Evolutionary conservation across 2,888 invertebrate genomes (phyloP), one percentile per base, ranked within the genome.

Genomic region (Pheosia tremula): DNA sequence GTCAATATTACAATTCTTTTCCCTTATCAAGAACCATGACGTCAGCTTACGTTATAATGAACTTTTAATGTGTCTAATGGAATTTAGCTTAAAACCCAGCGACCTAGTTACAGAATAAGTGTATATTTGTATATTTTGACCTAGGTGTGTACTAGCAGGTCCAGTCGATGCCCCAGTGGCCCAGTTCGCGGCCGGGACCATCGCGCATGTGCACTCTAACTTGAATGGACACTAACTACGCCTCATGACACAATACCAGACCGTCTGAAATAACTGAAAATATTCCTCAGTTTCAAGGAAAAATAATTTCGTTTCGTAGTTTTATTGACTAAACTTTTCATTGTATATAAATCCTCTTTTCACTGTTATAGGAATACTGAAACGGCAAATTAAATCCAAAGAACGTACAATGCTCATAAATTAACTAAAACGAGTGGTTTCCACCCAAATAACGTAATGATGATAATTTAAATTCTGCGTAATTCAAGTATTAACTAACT

Each of bases 111-210:
- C 77, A 77, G 80, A 79, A 59, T 72, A 71, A 64, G 64, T 71
- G 68, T 78, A 75, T 78, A 80, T 75, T 58, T 64, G 62, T 79
- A 76, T 76, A 75, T 67, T 78, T 74, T 84, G 87, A 87, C 88
- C 88, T 82, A 81, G 78, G 80, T 72, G 77, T 72, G 72, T 71
- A 64, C 61, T 71, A 57, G 68, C 69, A 70, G 80, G 85, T 80
- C 80, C 85, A 85, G 90, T 87, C 88, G 91, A 87, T 91, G 91
- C 80, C 91, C 91, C 65, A 91, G 80, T 92, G 87, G 77, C 92
- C 91, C 77, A 90, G 73, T 85, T 90, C 66, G 66, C 50, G 66
- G 64, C 68, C 68, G 77, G 66, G 67, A 60, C 11, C 67, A 74
- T 60, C 69, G 88, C 91, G 90, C 90, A 87, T 86, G 90, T 85